Evolutionary conservation across 1,140 invertebrate species (phyloP), one percentile per base, ranked within the genome.

Genomic region (Nilaparvata lugens): DNA sequence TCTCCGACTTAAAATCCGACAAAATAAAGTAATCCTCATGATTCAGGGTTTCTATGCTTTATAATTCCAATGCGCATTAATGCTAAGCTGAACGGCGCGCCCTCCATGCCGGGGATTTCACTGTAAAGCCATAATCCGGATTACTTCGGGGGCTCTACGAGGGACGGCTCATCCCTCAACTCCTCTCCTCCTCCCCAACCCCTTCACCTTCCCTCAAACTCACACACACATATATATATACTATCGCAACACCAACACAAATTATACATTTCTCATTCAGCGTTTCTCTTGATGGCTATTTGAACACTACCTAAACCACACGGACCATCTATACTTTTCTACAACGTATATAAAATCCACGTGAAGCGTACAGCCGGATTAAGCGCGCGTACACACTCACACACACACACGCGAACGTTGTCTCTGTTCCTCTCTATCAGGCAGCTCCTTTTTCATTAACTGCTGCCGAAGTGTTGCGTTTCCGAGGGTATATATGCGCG

Each of bases 1-100:
- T 28, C 52, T 24, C 52, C 53, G 52, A 56, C 28, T 62, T 56
- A 31, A 56, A 62, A 62, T 62, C 60, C 60, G 35, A 56, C 60
- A 56, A 51, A 62, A 62, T 62, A 62, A 62, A 62, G 53, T 62
- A 62, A 62, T 62, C 55, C 61, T 25, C 40, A 45, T 56, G 61
- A 62, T 62, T 62, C 61, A 62, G 56, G 56, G 61, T 62, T 62
- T 56, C 61, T 53, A 57, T 55, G 61, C 61, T 62, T 62, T 62
- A 62, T 62, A 62, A 62, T 62, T 62, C 56, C 61, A 58, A 62
- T 62, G 61, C 61, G 56, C 61, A 62, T 62, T 62, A 62, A 62
- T 62, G 55, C 61, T 62, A 62, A 62, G 61, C 56, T 52, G 38
- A 23, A 19, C 21, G 48, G 13, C 45, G 55, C 21, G 61, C 55